Conservation (phyloP, 2,888 invertebrate species). For the Odontothrips loti region DNA sequence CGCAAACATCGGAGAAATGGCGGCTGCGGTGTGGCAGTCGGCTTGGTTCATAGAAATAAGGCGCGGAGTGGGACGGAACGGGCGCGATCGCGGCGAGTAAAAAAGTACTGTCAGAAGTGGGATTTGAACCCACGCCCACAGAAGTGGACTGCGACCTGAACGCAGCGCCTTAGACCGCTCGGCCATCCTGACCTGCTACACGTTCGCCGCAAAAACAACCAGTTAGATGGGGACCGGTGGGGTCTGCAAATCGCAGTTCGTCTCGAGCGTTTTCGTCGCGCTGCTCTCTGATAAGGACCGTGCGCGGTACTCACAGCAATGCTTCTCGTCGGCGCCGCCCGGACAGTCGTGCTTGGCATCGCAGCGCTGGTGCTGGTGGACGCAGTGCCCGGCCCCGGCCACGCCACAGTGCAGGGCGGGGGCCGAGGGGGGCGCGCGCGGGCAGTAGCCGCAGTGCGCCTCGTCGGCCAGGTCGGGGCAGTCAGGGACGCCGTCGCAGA, state of each 20-base stretch:
- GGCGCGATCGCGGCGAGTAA: not conserved
- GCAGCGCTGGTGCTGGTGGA: conserved; percentile 66
- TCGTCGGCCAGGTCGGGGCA: conserved; percentile 82
- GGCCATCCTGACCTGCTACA: conserved; percentile 66
- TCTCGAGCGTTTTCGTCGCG: not conserved
- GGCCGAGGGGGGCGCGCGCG: conserved; percentile 46
- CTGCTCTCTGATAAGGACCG: not conserved
- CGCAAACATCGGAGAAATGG: not conserved
- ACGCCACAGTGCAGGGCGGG: conserved; percentile 72
- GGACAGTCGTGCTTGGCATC: conserved; percentile 80
- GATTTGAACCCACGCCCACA: conserved; percentile 76
- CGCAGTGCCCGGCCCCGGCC: conserved; percentile 56
- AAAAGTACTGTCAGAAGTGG: conserved; percentile 62
- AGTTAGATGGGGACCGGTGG: too few species aligned
- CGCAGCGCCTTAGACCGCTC: conserved; percentile 82
- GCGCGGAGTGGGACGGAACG: too few species aligned
- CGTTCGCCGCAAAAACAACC: too few species aligned
- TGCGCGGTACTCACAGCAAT: conserved; percentile 65
- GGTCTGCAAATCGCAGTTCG: too few species aligned
- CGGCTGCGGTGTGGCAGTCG: not conserved
- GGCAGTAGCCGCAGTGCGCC: conserved; percentile 72
- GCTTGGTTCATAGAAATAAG: not conserved
- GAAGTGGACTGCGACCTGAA: conserved; percentile 41
- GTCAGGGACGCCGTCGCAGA: conserved; percentile 83
- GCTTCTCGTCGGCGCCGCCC: conserved; percentile 80